phyloP scores from a whole-genome alignment of 2,113 vertebrate genomes.

The Colaptes auratus region DNA sequence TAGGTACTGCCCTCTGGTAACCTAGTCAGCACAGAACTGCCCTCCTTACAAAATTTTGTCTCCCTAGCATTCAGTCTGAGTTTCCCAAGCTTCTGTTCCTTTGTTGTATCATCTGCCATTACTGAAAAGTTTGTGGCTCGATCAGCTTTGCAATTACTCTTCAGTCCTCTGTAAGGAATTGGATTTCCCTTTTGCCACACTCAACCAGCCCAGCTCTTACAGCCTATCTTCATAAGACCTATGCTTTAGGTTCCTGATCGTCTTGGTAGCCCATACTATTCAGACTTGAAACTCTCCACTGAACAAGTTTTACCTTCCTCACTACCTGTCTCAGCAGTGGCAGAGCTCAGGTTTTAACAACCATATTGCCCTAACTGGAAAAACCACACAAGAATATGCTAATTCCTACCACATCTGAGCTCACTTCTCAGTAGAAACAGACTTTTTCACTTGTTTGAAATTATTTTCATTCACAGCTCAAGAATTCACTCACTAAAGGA shows the following conservation, averaged over 20 bases:
- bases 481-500: neutral
- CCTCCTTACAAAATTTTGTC: neutral
- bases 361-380: neutral
- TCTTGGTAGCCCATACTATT: neutral
- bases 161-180: neutral
- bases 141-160: neutral
- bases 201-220: neutral
- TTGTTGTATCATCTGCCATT: neutral
- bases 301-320: neutral
- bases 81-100: neutral
- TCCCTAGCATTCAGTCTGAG: neutral
- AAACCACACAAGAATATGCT: neutral
- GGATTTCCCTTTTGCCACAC: neutral
- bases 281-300: neutral
- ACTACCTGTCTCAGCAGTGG: neutral
- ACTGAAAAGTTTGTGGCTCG: neutral
- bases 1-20: neutral
- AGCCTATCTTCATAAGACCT: accelerated
- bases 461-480: neutral
- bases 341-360: neutral
- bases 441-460: neutral
- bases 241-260: neutral
- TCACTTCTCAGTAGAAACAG: neutral
- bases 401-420: neutral
- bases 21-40: neutral